Evolutionary conservation across 2,113 vertebrate species (phyloP), one percentile per base, ranked within the genome.

Genomic region (Megaceryle torquata): DNA sequence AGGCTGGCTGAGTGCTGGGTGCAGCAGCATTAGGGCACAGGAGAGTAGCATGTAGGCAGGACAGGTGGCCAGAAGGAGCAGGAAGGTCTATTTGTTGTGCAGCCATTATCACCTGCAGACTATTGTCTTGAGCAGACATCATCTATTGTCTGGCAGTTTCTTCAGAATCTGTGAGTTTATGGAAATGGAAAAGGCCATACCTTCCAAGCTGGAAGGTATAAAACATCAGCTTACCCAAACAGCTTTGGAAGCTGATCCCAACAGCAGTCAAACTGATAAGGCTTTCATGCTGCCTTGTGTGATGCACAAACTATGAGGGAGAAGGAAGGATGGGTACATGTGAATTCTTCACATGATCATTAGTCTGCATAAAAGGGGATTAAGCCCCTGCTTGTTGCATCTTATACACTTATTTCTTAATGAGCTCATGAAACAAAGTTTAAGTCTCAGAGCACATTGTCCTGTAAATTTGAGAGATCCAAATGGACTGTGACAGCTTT

Each of bases 131-230:
- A 15, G n/a, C 22, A 29, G 39, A 41, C 10, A 0, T 46, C 29
- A 29, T 2, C 25, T 29, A 26, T n/a, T 31, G 33, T 25, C 39
- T 44, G 16, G 13, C 15, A 63, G 35, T 14, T 11, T 51, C 5
- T 0, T 50, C 35, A 51, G 29, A 29, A 41, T 70, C 37, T 1
- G 5, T 15, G 11, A 4, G 9, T 5, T 24, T 35, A 5, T 3
- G 20, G 57, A 44, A 44, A 43, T 31, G 31, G 9, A 19, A 7
- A n/a, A 63, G 25, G 22, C 12, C 25, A 43, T 41, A 71, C 9
- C 31, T 51, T 37, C 19, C 19, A 61, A 18, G 7, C 31, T 43
- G 13, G 43, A 50, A 48, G 29, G 35, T 29, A 15, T 28, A 50
- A 59, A 67, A 50, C 18, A 13, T 13, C 57, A 44, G 39, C 8